A percentile compares a stretch with the other conserved stretches of the same genome.
phyloP scores from a whole-genome alignment of 2,888 invertebrate genomes.

The Oegoconia quadripuncta region DNA sequence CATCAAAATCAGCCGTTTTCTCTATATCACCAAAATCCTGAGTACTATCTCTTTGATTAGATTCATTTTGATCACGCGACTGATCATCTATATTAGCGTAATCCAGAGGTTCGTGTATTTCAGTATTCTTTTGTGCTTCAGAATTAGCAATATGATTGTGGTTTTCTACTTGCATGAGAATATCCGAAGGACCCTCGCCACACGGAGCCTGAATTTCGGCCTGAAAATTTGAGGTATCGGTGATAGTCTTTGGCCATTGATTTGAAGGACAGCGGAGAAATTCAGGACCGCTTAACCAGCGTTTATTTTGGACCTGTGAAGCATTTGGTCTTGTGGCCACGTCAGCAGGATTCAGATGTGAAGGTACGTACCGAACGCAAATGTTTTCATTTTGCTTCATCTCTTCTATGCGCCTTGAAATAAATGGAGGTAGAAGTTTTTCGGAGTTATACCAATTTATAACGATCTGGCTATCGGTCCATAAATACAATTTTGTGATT shows the following conservation, averaged over 20 bases:
- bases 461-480: slow-evolving; percentile 20
- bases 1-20: too few relatives aligned
- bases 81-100: too few relatives aligned
- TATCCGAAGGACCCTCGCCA: not conserved
- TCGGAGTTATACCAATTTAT: slow-evolving; percentile 11
- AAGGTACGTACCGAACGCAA: not conserved
- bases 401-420: slow-evolving; percentile 13
- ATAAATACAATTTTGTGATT: slow-evolving; percentile 6
- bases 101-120: too few relatives aligned
- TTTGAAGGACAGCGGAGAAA: not conserved
- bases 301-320: not conserved
- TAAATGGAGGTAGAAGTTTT: slow-evolving; percentile 20
- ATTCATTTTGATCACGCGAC: too few relatives aligned
- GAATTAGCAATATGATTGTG: too few relatives aligned
- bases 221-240: not conserved
- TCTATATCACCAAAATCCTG: too few relatives aligned
- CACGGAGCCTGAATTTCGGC: not conserved
- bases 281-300: not conserved
- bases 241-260: not conserved
- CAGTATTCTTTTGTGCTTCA: too few relatives aligned
- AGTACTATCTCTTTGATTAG: too few relatives aligned
- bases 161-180: too few relatives aligned
- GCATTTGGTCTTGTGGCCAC: slow-evolving; percentile 1
- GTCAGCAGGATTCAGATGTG: slow-evolving; percentile 3
- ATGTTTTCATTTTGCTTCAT: slow-evolving; percentile 9